Percentiles rank a stretch among this genome's conserved stretches.
Conservation (phyloP, 30 jellyfish, hydroid and myxozoan genomes). For the Clytia hemisphaerica region DNA sequence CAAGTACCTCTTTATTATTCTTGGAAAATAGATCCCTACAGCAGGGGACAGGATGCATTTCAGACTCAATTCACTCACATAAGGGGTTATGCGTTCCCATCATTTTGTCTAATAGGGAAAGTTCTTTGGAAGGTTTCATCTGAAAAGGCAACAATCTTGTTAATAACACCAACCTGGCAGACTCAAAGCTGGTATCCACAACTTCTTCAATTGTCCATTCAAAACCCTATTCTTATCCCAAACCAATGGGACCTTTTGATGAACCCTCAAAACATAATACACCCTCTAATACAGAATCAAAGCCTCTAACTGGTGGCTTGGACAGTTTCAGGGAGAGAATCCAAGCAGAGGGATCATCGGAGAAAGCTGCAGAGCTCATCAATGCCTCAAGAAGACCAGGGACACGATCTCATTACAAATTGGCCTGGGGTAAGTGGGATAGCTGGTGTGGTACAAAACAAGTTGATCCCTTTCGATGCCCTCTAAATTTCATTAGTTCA, state of each 20-base stretch:
- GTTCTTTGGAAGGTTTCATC: background rate
- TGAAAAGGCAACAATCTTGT: background rate
- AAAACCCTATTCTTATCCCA: conserved; percentile 6
- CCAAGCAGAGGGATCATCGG: background rate
- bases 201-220: background rate
- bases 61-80: background rate
- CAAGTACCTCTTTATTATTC: background rate
- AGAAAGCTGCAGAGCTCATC: conserved; percentile 28
- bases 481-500: background rate
- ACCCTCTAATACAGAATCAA: background rate
- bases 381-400: conserved; percentile 27
- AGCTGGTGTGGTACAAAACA: conserved; percentile 33
- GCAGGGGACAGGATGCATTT: conserved; percentile 11
- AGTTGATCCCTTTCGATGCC: conserved; percentile 28
- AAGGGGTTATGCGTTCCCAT: conserved; percentile 1
- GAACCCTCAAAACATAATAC: conserved; percentile 3
- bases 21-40: background rate
- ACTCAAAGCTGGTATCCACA: conserved; percentile 3
- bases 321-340: conserved; percentile 16
- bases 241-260: background rate
- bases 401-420: conserved; percentile 21
- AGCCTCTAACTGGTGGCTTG: background rate
- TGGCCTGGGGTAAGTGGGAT: conserved; percentile 47
- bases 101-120: conserved; percentile 14
- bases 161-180: conserved; percentile 1